Base-by-base conservation (phyloP, 2,113 vertebrate genomes). In the Danionella cerebrum region DNA sequence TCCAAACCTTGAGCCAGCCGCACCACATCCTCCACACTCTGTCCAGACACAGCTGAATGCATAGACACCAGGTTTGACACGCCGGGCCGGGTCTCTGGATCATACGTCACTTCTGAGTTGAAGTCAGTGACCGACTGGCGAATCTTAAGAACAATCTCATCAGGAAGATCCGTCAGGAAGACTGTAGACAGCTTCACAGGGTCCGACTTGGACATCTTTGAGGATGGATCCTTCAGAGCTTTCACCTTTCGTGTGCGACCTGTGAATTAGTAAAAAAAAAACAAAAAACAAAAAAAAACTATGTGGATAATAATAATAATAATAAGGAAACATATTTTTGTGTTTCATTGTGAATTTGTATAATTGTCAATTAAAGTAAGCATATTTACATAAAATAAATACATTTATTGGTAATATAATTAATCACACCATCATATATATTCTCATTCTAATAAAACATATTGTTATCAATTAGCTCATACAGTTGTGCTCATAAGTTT, bases 141-240 rank as follows among this genome's bases (percentile, higher is more conserved):
- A 65, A 98, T 84, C 57, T 98, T 98, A 39, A 87, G 77, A 29
- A 83, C 81, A 2, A 98, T 91, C 57, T 94, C 90, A 0, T 97
- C 94, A 0, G 94, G 91, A 21, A 86, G 85, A 83, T 98, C 95
- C 0, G 86, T 92, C 70, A 98, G 80, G 52, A n/a, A 63, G 2
- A 98, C 74, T 0, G 95, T 93, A 9, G 93, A 94, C 73, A 94
- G 78, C 7, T 60, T 76, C 35, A 94, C 90, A 0, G 92, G 83
- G 82, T 98, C 95, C 0, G 96, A 98, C 76, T 98, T 98, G 3
- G 96, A 98, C 96, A 98, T 98, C 79, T 98, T 98, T 53, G 78
- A 79, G 0, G 88, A 57, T 0, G 96, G 92, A 72, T 97, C 91
- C n/a, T 93, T 82, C 16, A 98, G 91, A 25, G 96, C 98, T 75